Conservation (phyloP, 2,797 vertebrate genomes). For the Myoxocephalus aenaeus region DNA sequence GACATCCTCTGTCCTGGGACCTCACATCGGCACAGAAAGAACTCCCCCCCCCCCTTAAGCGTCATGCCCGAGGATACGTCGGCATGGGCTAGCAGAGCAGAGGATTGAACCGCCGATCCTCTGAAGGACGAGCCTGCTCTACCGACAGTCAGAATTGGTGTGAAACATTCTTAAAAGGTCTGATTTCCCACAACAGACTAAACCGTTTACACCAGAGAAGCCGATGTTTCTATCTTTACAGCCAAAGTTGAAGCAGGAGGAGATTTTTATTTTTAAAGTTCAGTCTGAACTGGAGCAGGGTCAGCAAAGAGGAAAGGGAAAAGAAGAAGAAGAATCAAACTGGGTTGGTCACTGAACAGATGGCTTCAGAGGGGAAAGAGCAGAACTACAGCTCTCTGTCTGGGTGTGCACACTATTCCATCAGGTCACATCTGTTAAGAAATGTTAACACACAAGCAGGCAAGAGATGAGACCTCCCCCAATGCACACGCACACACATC, state of each 20-base stretch:
- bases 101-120: no score
- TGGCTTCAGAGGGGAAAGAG: constrained; percentile 49
- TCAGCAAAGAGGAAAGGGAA: neutral
- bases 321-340: neutral
- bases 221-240: neutral
- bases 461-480: neutral
- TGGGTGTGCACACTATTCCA: constrained; percentile 48
- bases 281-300: neutral
- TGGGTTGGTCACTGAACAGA: neutral
- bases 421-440: constrained; percentile 64
- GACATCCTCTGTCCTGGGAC: no score
- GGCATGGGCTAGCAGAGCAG: no score
- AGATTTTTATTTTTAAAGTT: neutral
- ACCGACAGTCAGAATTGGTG: no score
- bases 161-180: neutral
- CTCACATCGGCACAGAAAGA: no score
- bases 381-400: neutral
- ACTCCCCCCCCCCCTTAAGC: no score
- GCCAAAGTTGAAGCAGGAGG: no score
- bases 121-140: neutral
- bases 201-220: neutral
- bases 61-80: no score
- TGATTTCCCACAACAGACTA: no score
- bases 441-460: constrained; percentile 15
- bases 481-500: constrained; percentile 6